phyloP scores from a whole-genome alignment of 2,113 vertebrate species.

The Melierax canorus region DNA sequence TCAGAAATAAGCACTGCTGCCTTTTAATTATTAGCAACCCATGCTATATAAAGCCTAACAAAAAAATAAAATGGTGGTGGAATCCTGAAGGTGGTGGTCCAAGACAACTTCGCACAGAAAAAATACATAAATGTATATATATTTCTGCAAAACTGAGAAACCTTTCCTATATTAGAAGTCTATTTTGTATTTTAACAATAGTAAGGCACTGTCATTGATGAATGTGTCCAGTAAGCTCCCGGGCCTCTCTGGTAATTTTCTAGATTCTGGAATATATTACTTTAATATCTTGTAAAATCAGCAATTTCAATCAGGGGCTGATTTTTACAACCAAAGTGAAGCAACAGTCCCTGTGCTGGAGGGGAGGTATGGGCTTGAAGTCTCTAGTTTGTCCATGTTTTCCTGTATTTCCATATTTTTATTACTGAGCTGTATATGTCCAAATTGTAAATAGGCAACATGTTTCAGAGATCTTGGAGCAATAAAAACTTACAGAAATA shows the following conservation, averaged over 20 bases:
- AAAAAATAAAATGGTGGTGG: not conserved
- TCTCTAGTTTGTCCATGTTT: not conserved
- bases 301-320: not conserved
- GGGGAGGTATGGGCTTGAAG: not conserved
- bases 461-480: not conserved
- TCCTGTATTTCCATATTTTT: not conserved
- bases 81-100: not conserved
- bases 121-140: not conserved
- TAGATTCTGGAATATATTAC: not conserved
- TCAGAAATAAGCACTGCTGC: not conserved
- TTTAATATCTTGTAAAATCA: not conserved
- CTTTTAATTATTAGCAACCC: not conserved
- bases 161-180: not conserved
- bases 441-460: not conserved
- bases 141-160: not conserved
- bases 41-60: not conserved
- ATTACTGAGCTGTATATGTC: not conserved
- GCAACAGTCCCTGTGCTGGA: not conserved
- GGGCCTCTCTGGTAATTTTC: not conserved
- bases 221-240: not conserved
- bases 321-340: not conserved
- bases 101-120: not conserved
- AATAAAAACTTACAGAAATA: not conserved
- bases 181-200: not conserved
- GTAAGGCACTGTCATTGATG: fast-evolving